These are phyloP conservation scores for Echiichthys vipera DNA, from an alignment of 2,797 vertebrate genomes.

Conservation along the genomic window DNA sequence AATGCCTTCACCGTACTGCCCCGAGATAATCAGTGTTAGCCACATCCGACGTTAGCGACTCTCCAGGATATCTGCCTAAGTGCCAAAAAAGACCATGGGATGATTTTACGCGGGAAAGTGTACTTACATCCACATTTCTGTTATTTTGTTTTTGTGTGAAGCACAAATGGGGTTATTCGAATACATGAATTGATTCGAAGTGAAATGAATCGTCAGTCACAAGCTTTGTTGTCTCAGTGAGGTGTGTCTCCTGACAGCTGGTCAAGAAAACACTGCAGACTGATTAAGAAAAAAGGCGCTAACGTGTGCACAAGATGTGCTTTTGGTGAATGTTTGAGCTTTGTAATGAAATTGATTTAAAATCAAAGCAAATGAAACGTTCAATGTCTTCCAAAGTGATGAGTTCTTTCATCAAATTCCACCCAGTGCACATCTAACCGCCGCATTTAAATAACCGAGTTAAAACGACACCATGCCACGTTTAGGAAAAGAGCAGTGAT, in stretches of 20 bases:
- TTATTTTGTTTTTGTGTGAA: too few species aligned
- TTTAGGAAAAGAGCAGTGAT: neutral
- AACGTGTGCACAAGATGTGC: neutral
- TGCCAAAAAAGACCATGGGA: too few species aligned
- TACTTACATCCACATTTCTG: too few species aligned
- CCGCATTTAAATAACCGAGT: neutral
- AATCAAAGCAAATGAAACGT: neutral
- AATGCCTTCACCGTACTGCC: too few species aligned
- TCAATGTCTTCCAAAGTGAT: slow-evolving; percentile 7
- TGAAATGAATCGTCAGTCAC: too few species aligned
- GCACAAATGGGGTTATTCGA: too few species aligned
- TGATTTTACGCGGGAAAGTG: too few species aligned
- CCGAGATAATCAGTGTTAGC: too few species aligned
- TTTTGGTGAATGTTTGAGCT: neutral
- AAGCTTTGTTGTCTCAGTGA: slow-evolving; percentile 34
- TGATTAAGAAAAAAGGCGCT: neutral
- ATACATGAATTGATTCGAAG: too few species aligned
- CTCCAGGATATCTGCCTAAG: too few species aligned
- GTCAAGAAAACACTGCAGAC: neutral
- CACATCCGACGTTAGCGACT: too few species aligned
- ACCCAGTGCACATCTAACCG: neutral
- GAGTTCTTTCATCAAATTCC: neutral
- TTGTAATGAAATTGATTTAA: neutral
- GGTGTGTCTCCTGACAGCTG: slow-evolving; percentile 38
- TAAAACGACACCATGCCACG: neutral